These are phyloP conservation scores for Eulithis prunata DNA, from an alignment of 2,888 invertebrate species.

Conservation along the genomic window DNA sequence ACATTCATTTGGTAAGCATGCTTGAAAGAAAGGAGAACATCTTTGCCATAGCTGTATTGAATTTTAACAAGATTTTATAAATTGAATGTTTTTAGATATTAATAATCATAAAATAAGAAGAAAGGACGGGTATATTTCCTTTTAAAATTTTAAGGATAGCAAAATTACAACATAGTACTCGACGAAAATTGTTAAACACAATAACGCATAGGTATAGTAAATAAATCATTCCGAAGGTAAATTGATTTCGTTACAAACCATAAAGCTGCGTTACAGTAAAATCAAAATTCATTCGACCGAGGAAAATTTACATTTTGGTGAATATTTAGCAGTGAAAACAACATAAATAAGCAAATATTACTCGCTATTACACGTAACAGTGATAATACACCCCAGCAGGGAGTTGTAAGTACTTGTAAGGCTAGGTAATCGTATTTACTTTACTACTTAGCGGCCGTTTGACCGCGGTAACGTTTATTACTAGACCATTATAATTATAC, in stretches of 20 bases:
- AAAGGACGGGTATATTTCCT: too few relatives aligned
- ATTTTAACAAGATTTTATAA: too few relatives aligned
- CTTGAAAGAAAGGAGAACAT: too few relatives aligned
- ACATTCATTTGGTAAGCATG: too few relatives aligned
- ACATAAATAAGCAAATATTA: conserved; percentile 35
- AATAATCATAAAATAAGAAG: too few relatives aligned
- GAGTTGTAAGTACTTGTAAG: conserved; percentile 29
- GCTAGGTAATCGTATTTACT: conserved; percentile 33
- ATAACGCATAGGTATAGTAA: conserved; percentile 29
- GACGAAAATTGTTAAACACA: conserved; percentile 14
- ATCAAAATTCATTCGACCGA: conserved; percentile 49
- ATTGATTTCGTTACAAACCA: conserved; percentile 54
- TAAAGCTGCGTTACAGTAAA: conserved; percentile 49
- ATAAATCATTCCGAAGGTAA: conserved; percentile 48
- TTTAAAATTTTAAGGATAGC: too few relatives aligned
- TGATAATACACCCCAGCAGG: conserved; percentile 32
- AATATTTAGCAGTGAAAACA: conserved; percentile 48
- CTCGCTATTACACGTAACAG: conserved; percentile 29
- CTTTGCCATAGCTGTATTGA: too few relatives aligned
- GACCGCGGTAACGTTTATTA: conserved; percentile 34
- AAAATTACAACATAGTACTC: conserved; percentile 1
- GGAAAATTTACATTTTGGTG: conserved; percentile 53
- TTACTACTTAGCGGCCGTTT: conserved; percentile 28
- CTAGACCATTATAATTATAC: conserved; percentile 33
- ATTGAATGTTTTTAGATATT: too few relatives aligned